phyloP scores from a whole-genome alignment of 2,113 vertebrate genomes.

The Platysteira castanea region DNA sequence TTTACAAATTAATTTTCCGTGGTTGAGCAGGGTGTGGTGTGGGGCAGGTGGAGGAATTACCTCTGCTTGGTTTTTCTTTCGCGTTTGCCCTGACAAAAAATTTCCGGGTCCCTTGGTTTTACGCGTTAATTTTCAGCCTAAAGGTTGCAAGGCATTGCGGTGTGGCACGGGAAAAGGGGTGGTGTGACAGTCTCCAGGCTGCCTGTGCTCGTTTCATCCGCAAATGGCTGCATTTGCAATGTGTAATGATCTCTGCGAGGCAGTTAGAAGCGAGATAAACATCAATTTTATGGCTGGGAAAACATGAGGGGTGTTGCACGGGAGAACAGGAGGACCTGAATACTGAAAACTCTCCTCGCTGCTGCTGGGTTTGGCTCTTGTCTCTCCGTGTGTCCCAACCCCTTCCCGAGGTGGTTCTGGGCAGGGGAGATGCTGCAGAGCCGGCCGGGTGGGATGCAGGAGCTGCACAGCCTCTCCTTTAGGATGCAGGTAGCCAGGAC shows the following conservation, averaged over 20 bases:
- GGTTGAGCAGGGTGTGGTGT: neutral
- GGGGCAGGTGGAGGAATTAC: neutral
- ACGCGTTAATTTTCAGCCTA: neutral
- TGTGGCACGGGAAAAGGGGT: neutral
- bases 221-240: constrained; percentile 27
- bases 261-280: constrained; percentile 40
- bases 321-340: neutral
- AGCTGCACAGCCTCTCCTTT: neutral
- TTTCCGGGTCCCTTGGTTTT: neutral
- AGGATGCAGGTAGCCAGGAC: constrained; percentile 30
- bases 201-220: neutral
- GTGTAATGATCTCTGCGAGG: constrained; percentile 53
- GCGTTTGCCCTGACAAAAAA: neutral
- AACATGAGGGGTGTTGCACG: constrained; percentile 9
- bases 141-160: neutral
- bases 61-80: neutral
- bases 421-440: neutral
- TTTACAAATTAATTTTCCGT: neutral
- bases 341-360: neutral
- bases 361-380: neutral
- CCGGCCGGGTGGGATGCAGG: neutral
- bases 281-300: constrained; percentile 40
- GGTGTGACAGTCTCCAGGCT: constrained; percentile 9
- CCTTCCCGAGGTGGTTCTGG: neutral
- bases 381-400: neutral